Conservation (phyloP, 1,140 invertebrate species). For the Zaprionus inermis region DNA sequence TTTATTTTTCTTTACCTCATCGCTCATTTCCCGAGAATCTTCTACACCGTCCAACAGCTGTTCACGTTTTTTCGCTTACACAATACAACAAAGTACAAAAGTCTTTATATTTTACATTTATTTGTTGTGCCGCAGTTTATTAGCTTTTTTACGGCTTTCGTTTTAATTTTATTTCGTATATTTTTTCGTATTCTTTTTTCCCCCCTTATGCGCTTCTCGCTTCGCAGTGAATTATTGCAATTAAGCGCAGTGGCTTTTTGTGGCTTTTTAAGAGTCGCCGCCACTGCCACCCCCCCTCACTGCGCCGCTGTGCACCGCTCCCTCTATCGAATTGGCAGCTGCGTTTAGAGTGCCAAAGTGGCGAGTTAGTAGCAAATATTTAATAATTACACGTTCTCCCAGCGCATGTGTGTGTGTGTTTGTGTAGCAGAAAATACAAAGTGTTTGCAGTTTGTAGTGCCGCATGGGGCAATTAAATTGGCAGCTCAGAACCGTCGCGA, state of each 20-base stretch:
- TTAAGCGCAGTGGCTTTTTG: conserved; percentile 66
- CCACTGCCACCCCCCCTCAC: not conserved
- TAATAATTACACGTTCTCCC: conserved; percentile 72
- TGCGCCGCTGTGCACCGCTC: not conserved
- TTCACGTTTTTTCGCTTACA: conserved; percentile 60
- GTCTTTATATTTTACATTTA: conserved; percentile 27
- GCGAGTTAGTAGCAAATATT: conserved; percentile 71
- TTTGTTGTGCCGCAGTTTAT: conserved; percentile 62
- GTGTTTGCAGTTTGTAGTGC: conserved; percentile 41
- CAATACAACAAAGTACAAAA: conserved; percentile 37
- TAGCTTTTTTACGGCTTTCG: conserved; percentile 75
- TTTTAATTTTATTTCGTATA: conserved; percentile 60
- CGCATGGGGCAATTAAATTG: conserved; percentile 46
- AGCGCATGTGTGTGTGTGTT: not conserved
- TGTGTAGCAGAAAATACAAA: conserved; percentile 39
- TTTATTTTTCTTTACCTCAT: conserved; percentile 32
- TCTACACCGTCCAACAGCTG: conserved; percentile 59
- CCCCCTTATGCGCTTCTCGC: conserved; percentile 29
- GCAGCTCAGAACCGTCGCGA: conserved; percentile 10
- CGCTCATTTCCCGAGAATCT: conserved; percentile 45
- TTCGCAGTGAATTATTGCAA: conserved; percentile 77
- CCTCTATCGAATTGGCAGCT: conserved; percentile 46
- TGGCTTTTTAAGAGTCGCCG: conserved; percentile 74
- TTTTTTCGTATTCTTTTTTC: conserved; percentile 29
- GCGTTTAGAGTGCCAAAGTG: conserved; percentile 53